These are phyloP conservation scores for Drosophila insularis DNA, from an alignment of 1,140 invertebrate species.

Conservation along the genomic window DNA sequence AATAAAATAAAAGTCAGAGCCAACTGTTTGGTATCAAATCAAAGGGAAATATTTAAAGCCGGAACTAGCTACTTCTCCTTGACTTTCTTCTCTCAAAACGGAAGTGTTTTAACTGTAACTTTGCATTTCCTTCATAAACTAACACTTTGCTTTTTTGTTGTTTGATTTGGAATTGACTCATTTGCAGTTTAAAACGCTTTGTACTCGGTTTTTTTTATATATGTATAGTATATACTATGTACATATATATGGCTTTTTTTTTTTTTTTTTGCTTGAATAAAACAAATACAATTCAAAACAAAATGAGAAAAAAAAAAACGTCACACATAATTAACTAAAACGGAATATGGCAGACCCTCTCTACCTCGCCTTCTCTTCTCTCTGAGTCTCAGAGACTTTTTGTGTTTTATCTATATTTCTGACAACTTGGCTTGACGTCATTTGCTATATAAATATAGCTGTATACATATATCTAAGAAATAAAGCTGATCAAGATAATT, in stretches of 20 bases:
- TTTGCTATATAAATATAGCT: slow-evolving; percentile 51
- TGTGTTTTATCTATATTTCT: background rate
- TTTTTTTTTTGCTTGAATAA: slow-evolving; percentile 14
- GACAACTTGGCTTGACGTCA: slow-evolving; percentile 55
- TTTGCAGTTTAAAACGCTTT: slow-evolving; percentile 49
- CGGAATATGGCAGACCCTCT: slow-evolving; percentile 27
- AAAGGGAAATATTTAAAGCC: slow-evolving; percentile 6
- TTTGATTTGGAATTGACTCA: slow-evolving; percentile 30
- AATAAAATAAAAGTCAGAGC: background rate
- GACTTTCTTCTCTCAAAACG: slow-evolving; percentile 39
- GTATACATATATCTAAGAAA: slow-evolving; percentile 2
- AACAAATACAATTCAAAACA: slow-evolving; percentile 23
- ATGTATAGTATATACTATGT: too few relatives aligned
- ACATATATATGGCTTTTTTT: background rate
- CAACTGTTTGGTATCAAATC: background rate
- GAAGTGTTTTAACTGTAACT: slow-evolving; percentile 29
- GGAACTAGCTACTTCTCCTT: slow-evolving; percentile 38
- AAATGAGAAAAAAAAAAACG: slow-evolving; percentile 35
- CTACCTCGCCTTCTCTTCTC: slow-evolving; percentile 7
- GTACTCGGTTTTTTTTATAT: slow-evolving; percentile 29
- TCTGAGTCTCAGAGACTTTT: slow-evolving; percentile 25
- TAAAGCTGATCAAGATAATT: slow-evolving; percentile 12
- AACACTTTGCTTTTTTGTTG: slow-evolving; percentile 36
- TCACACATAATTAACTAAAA: slow-evolving; percentile 66
- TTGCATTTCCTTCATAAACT: slow-evolving; percentile 32